Percentiles rank a stretch among this genome's conserved stretches.
Conservation (phyloP, 35 echinoderm and acorn worm species). For the Heliocidaris tuberculata region DNA sequence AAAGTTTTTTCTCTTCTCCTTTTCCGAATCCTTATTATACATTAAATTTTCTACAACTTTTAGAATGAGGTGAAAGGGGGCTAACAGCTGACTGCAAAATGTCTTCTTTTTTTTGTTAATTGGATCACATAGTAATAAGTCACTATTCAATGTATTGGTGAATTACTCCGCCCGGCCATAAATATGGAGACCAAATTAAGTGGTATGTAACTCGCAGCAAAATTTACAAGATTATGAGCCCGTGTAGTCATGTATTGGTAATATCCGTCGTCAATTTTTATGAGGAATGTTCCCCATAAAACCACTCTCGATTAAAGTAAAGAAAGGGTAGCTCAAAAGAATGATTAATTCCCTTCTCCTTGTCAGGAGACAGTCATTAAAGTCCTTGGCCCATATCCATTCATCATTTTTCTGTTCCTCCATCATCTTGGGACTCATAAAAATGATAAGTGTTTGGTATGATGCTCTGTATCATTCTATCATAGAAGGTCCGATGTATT, state of each 20-base stretch:
- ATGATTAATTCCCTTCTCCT: background rate
- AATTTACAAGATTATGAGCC: background rate
- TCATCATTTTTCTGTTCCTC: background rate
- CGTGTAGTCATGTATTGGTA: background rate
- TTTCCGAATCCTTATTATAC: too few relatives aligned
- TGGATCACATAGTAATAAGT: background rate
- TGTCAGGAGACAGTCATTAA: background rate
- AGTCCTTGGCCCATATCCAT: background rate
- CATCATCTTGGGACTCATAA: background rate
- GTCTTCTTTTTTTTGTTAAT: background rate
- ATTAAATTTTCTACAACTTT: too few relatives aligned
- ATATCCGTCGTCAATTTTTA: background rate
- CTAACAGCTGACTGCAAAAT: too few relatives aligned
- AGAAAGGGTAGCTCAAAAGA: background rate
- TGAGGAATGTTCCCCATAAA: background rate
- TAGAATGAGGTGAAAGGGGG: background rate
- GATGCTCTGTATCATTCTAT: too few relatives aligned
- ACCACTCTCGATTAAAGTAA: background rate
- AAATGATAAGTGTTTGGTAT: background rate
- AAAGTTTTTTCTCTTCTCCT: too few relatives aligned
- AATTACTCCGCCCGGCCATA: background rate
- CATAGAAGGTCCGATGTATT: too few relatives aligned
- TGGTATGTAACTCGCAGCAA: background rate
- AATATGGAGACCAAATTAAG: background rate
- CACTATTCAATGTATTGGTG: background rate